Evolutionary conservation across 2,888 invertebrate genomes (phyloP).

Genomic region (Agrotis clavis): DNA sequence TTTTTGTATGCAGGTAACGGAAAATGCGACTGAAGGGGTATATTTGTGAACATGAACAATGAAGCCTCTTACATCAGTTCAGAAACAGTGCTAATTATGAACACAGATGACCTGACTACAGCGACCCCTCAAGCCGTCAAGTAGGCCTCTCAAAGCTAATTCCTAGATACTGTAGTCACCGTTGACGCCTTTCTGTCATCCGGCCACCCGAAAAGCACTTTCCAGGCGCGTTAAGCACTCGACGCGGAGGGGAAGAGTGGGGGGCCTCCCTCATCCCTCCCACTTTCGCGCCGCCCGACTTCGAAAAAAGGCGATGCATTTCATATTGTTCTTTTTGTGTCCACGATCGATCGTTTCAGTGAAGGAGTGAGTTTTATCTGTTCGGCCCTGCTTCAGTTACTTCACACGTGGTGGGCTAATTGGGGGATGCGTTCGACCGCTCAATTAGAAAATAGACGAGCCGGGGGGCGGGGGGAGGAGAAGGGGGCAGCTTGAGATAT

Average conservation of each 20-base stretch:
- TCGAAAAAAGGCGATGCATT: conserved; percentile 91
- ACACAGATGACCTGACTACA: conserved; percentile 59
- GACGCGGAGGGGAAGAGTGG: conserved; percentile 71
- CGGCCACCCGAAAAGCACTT: conserved; percentile 86
- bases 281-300: conserved; percentile 79
- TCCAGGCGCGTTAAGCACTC: conserved; percentile 84
- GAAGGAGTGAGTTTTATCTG: conserved; percentile 89
- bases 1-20: neutral
- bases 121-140: conserved; percentile 65
- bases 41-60: neutral
- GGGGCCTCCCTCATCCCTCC: conserved; percentile 70
- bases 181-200: conserved; percentile 83
- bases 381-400: conserved; percentile 80
- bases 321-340: conserved; percentile 90
- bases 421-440: conserved; percentile 76
- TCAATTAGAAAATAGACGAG: conserved; percentile 78
- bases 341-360: conserved; percentile 90
- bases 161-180: conserved; percentile 75
- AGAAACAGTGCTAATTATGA: conserved; percentile 51
- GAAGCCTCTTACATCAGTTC: neutral
- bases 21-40: neutral
- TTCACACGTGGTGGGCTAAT: conserved; percentile 87
- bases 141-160: conserved; percentile 76
- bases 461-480: neutral
- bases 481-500: conserved; percentile 58